Percentiles rank a stretch among this genome's conserved stretches.
These are phyloP conservation scores for Tortrix viridana DNA, from an alignment of 2,888 invertebrate genomes.

Conservation along the genomic window DNA sequence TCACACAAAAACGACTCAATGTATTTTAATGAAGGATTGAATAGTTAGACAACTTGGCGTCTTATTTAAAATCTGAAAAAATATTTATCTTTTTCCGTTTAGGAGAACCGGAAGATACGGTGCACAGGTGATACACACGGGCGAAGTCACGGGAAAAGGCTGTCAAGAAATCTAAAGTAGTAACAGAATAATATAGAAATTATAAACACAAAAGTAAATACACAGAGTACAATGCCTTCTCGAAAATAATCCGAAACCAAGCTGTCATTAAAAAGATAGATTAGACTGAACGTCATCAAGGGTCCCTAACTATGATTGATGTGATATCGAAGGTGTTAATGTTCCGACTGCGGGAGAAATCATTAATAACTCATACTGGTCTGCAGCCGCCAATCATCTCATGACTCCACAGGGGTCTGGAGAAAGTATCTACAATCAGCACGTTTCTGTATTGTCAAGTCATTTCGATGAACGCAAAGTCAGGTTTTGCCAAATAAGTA, in stretches of 20 bases:
- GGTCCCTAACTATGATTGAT: slow-evolving; percentile 51
- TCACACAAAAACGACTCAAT: background rate
- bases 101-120: no score
- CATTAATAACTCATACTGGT: slow-evolving; percentile 57
- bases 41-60: no score
- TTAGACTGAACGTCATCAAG: slow-evolving; percentile 28
- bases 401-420: slow-evolving; percentile 49
- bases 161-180: background rate
- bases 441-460: slow-evolving; percentile 40
- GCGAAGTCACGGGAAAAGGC: no score
- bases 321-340: slow-evolving; percentile 46
- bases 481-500: slow-evolving; percentile 26
- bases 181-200: background rate
- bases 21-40: background rate
- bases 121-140: no score
- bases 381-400: slow-evolving; percentile 56
- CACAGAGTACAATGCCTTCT: background rate
- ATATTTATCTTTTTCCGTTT: no score
- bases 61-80: no score
- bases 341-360: slow-evolving; percentile 47
- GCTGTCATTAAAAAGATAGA: slow-evolving; percentile 21
- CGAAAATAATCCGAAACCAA: slow-evolving; percentile 12
- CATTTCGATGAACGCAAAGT: slow-evolving; percentile 37
- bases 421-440: slow-evolving; percentile 55
- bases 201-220: background rate